Conservation (phyloP, 2,113 vertebrate species). For the Dipodomys ordii region DNA sequence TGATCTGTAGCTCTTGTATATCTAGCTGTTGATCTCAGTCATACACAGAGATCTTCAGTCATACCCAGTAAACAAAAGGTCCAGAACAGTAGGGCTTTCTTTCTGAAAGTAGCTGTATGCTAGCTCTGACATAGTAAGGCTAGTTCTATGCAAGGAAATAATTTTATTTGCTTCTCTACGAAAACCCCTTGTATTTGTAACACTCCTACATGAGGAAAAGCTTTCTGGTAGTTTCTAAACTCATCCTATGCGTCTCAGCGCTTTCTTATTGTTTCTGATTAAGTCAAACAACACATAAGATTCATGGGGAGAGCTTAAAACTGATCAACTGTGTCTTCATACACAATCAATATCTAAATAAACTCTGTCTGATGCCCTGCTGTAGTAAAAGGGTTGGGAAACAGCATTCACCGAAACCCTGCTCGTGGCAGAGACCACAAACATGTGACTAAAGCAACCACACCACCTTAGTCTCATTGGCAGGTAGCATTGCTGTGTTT, state of each 20-base stretch:
- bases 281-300: neutral
- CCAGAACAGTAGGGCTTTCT: constrained; percentile 68
- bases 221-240: constrained; percentile 52
- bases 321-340: neutral
- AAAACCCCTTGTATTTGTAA: constrained; percentile 31
- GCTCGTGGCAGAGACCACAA: neutral
- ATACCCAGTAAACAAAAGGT: constrained; percentile 67
- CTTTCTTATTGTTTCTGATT: constrained; percentile 21
- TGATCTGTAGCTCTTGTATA: constrained; percentile 50
- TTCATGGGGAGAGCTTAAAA: neutral
- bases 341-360: neutral
- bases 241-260: constrained; percentile 15
- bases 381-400: neutral
- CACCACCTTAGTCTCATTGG: neutral
- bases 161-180: constrained; percentile 58
- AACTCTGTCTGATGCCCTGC: neutral
- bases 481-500: neutral
- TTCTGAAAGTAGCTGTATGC: constrained; percentile 71
- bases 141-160: constrained; percentile 57
- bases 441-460: neutral
- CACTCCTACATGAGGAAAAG: constrained; percentile 27
- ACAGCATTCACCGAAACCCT: neutral
- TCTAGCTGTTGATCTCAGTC: constrained; percentile 76
- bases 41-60: constrained; percentile 73
- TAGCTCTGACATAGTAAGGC: constrained; percentile 60